These are phyloP conservation scores for Potamilus streckersoni DNA, from an alignment of 1,140 invertebrate genomes.

Conservation along the genomic window DNA sequence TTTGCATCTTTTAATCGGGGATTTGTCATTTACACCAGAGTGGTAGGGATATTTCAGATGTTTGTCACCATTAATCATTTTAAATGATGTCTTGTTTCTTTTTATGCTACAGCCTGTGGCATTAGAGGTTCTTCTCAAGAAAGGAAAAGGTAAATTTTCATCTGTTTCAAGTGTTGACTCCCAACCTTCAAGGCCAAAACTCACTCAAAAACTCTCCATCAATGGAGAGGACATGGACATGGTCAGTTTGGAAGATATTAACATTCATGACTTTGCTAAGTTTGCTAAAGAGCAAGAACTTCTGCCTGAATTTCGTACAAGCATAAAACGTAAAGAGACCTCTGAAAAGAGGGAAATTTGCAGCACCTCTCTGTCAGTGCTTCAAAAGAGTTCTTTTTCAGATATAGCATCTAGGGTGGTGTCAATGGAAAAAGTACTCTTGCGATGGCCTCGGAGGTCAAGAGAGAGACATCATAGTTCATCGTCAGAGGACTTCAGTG, in stretches of 20 bases:
- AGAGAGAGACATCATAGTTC: slow-evolving; percentile 57
- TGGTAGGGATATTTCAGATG: too few species aligned
- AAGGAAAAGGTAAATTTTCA: slow-evolving; percentile 60
- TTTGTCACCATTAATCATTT: too few species aligned
- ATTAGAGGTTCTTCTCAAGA: slow-evolving; percentile 56
- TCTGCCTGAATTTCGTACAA: slow-evolving; percentile 56
- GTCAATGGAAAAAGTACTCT: slow-evolving; percentile 48
- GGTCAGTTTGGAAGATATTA: slow-evolving; percentile 46
- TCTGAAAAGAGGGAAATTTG: slow-evolving; percentile 7
- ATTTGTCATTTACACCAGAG: too few species aligned
- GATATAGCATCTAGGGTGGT: slow-evolving; percentile 49
- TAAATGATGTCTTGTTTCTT: slow-evolving; percentile 15
- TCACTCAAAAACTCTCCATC: slow-evolving; percentile 59
- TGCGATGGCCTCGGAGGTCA: slow-evolving; percentile 43
- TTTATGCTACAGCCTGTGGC: slow-evolving; percentile 57
- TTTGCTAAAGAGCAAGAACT: slow-evolving; percentile 62
- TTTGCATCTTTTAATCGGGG: too few species aligned
- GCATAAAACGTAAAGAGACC: slow-evolving; percentile 36
- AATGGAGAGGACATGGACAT: slow-evolving; percentile 61
- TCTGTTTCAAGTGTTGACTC: slow-evolving; percentile 9
- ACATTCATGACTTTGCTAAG: slow-evolving; percentile 65
- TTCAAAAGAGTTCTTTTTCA: slow-evolving; percentile 46
- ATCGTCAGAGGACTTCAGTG: slow-evolving; percentile 56
- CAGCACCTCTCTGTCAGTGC: not conserved
- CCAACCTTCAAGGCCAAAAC: slow-evolving; percentile 20